phyloP scores from a whole-genome alignment of 2,797 vertebrate genomes.

The Parotocinclus haroldoi region DNA sequence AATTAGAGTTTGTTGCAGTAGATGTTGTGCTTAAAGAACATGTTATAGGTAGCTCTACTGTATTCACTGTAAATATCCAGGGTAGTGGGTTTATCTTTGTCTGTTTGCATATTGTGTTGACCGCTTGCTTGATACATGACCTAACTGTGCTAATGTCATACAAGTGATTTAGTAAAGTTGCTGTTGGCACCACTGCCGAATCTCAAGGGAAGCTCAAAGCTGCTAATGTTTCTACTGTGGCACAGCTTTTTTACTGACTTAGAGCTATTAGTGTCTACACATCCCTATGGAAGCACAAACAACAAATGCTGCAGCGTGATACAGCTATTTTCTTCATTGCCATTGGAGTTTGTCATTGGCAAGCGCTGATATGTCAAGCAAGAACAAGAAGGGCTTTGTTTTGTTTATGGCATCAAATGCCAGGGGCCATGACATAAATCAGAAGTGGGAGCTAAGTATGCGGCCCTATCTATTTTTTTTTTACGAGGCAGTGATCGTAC shows the following conservation, averaged over 20 bases:
- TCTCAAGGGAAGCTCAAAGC: not conserved
- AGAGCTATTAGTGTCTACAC: no score
- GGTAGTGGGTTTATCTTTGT: constrained; percentile 8
- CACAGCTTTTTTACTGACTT: not conserved
- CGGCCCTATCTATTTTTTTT: not conserved
- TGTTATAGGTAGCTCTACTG: no score
- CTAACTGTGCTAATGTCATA: not conserved
- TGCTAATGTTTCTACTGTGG: constrained; percentile 7
- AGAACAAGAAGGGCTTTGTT: constrained; percentile 6
- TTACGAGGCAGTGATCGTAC: not conserved
- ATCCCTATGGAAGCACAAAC: no score
- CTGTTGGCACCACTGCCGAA: constrained; percentile 20
- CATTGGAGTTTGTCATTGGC: not conserved
- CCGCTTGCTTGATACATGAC: constrained; percentile 1
- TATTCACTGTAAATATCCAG: not conserved
- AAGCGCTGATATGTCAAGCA: not conserved
- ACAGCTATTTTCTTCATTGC: not conserved
- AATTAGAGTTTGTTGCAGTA: no score
- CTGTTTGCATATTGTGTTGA: constrained; percentile 20
- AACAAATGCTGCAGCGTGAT: no score
- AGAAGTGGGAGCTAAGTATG: not conserved
- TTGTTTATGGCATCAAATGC: constrained; percentile 6
- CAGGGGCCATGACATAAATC: constrained; percentile 7
- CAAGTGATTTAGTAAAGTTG: constrained; percentile 19
- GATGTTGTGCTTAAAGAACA: not conserved